phyloP scores from a whole-genome alignment of 2,113 vertebrate genomes.

The Cyrtonyx montezumae region DNA sequence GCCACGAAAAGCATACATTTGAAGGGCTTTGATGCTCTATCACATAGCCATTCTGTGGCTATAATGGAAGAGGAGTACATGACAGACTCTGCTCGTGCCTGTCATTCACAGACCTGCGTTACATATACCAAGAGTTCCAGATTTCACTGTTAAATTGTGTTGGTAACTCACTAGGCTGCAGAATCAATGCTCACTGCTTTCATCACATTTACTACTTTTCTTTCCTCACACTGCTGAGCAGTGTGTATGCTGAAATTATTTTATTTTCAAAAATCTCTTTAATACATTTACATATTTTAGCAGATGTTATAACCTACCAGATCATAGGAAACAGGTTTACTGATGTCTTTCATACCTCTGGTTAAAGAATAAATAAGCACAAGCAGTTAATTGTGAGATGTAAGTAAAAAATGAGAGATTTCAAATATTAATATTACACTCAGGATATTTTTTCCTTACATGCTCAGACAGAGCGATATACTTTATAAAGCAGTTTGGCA shows the following conservation, averaged over 20 bases:
- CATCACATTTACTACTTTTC: not conserved
- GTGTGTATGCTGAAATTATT: not conserved
- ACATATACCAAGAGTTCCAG: not conserved
- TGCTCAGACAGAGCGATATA: not conserved
- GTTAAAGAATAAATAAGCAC: constrained; percentile 6
- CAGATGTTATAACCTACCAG: not conserved
- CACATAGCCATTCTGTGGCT: constrained; percentile 28
- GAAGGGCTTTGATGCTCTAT: constrained; percentile 62
- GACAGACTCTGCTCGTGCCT: constrained; percentile 14
- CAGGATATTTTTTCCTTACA: not conserved
- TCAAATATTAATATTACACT: not conserved
- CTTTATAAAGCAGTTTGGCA: not conserved
- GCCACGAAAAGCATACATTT: constrained; percentile 48
- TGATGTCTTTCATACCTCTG: not conserved
- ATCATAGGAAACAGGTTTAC: not conserved
- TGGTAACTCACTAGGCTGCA: not conserved
- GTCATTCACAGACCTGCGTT: constrained; percentile 43
- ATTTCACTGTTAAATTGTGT: not conserved
- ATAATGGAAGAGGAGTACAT: constrained; percentile 49
- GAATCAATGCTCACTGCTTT: constrained; percentile 1
- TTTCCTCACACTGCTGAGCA: not conserved
- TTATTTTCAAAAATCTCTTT: not conserved
- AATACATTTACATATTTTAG: not conserved
- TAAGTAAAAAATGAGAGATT: not conserved
- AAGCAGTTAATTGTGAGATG: not conserved